Conservation (phyloP, 2,113 vertebrate genomes). For the Pithys albifrons region DNA sequence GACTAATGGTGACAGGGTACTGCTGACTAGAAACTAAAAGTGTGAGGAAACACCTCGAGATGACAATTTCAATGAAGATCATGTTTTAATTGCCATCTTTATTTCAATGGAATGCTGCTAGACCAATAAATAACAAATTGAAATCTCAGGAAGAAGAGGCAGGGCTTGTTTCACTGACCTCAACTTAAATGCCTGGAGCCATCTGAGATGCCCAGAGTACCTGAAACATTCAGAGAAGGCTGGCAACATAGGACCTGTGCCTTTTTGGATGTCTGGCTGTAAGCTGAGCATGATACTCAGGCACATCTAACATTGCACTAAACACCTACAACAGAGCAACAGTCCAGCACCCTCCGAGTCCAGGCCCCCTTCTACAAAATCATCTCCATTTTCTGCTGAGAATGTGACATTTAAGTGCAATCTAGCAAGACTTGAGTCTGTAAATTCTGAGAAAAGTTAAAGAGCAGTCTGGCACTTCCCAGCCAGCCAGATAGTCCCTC, state of each 20-base stretch:
- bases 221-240: background rate
- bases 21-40: background rate
- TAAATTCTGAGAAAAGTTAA: background rate
- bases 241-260: fast-evolving
- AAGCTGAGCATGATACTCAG: background rate
- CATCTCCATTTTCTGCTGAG: background rate
- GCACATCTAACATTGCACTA: background rate
- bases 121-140: background rate
- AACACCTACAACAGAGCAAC: background rate
- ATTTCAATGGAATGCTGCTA: background rate
- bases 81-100: background rate
- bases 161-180: background rate
- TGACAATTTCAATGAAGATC: background rate
- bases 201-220: background rate
- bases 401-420: constrained; percentile 12
- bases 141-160: background rate
- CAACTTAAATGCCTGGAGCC: background rate
- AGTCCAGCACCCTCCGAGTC: background rate
- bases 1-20: background rate
- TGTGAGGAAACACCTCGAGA: background rate
- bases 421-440: background rate
- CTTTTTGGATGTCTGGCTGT: background rate
- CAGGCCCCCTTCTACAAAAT: background rate
- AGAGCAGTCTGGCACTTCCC: constrained; percentile 1
- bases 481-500: background rate